Evolutionary conservation across 1,140 invertebrate genomes (phyloP).

Genomic region (Leucophenga varia): DNA sequence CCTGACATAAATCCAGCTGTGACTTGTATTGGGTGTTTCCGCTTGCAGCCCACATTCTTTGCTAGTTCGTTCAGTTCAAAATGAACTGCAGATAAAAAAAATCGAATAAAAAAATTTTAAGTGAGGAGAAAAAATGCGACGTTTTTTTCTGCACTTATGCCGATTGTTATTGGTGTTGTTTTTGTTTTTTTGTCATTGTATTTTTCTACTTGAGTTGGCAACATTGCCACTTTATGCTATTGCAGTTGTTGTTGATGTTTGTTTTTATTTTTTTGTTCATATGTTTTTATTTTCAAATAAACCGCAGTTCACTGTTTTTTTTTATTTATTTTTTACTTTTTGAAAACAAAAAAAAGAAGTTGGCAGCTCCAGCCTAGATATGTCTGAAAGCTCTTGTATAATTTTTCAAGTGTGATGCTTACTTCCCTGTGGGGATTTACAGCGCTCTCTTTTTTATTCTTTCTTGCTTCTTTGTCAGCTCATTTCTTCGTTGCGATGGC

Average conservation of each 20-base stretch:
- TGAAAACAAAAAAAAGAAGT: too few species aligned
- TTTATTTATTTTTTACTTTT: too few species aligned
- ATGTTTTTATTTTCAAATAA: too few species aligned
- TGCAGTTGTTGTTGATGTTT: too few species aligned
- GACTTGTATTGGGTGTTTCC: constrained; percentile 57
- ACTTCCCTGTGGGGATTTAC: not conserved
- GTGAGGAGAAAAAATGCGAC: constrained; percentile 23
- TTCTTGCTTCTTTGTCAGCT: not conserved
- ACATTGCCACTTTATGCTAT: too few species aligned
- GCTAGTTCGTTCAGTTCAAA: constrained; percentile 30
- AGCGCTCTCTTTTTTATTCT: not conserved
- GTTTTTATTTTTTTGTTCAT: too few species aligned
- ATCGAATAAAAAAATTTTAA: constrained; percentile 18
- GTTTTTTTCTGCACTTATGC: constrained; percentile 48
- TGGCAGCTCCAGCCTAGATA: constrained; percentile 3
- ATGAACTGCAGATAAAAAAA: constrained; percentile 13
- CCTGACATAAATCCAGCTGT: constrained; percentile 56
- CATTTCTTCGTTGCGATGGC: not conserved
- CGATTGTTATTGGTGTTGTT: constrained; percentile 32
- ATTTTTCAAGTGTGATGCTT: not conserved
- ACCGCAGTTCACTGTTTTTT: too few species aligned
- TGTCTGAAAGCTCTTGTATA: constrained; percentile 6
- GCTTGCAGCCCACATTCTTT: constrained; percentile 54
- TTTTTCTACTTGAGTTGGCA: constrained; percentile 54
- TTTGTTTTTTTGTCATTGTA: constrained; percentile 48